Conservation (phyloP, 2,113 vertebrate genomes). For the Galeopterus variegatus region DNA sequence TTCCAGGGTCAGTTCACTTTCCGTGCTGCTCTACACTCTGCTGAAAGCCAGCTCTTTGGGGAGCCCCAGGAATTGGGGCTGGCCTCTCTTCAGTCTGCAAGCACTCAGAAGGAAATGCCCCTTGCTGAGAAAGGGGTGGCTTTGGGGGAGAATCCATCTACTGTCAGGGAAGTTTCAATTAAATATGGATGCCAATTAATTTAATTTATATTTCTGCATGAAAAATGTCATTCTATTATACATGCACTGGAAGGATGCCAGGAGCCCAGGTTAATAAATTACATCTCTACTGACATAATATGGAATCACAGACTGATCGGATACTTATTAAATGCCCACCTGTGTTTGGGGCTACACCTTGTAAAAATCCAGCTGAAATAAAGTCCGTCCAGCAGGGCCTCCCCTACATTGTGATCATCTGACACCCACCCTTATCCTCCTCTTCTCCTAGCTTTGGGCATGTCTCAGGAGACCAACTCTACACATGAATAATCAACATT, state of each 20-base stretch:
- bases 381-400: background rate
- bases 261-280: conserved; percentile 78
- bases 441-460: background rate
- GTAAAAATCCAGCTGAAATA: conserved; percentile 35
- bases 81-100: conserved; percentile 46
- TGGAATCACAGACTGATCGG: conserved; percentile 71
- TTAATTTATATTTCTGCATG: conserved; percentile 83
- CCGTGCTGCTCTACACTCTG: background rate
- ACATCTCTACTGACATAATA: conserved; percentile 72
- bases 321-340: conserved; percentile 80
- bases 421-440: background rate
- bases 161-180: conserved; percentile 80
- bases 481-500: conserved; percentile 55
- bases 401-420: background rate
- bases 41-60: conserved; percentile 66
- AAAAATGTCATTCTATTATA: conserved; percentile 80
- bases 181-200: conserved; percentile 81
- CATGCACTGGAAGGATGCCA: conserved; percentile 74
- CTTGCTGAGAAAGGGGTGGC: conserved; percentile 66
- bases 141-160: conserved; percentile 58
- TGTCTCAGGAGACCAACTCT: conserved; percentile 17
- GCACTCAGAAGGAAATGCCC: conserved; percentile 67
- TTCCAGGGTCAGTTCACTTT: conserved; percentile 62
- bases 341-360: conserved; percentile 57
- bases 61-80: conserved; percentile 1